Base-by-base conservation (phyloP, 2,797 vertebrate genomes). In the Rousettus madagascariensis region DNA sequence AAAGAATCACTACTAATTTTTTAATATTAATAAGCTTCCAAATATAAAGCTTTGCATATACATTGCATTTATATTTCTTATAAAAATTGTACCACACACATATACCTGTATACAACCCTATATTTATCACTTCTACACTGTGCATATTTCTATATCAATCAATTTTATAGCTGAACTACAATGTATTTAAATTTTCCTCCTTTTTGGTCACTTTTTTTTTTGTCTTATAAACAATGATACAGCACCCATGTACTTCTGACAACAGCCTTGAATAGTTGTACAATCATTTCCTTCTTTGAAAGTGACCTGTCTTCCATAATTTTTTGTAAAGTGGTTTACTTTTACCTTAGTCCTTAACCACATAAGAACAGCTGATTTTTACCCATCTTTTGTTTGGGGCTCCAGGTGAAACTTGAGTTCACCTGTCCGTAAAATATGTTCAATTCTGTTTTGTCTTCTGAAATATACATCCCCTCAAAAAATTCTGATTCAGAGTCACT, bases 321-420 rank as follows among this genome's bases (percentile, higher is more conserved):
- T 55, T 94, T 71, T 88, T 15, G 65, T 92, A 51, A 86, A 51
- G 24, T 49, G 1, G 3, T 51, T 82, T 82, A 51, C 24, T 86
- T 75, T 46, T 82, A 89, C 24, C 55, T 36, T 79, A 57, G 75
- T 57, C 53, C 24, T 83, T 65, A 77, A 26, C 6, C 51, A 72
- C 12, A 49, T 49, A 51, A 61, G 17, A 49, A 71, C 19, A 95
- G 8, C 26, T 86, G 78, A 16, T 55, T 72, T 82, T 71, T 57
- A 53, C 2, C 3, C 51, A 30, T 75, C 65, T 88, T 61, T 69
- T 41, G 19, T 86, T 51, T 78, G 26, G 36, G 8, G 8, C 10
- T 94, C 57, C n/a, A 68, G 57, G 6, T 86, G 33, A 86, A 95
- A 86, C 13, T 57, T 84, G 16, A 90, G 17, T 79, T 93, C 28